Evolutionary conservation across 1,140 invertebrate genomes (phyloP), one percentile per base, ranked within the genome.

Genomic region (Drosophila setifemur): DNA sequence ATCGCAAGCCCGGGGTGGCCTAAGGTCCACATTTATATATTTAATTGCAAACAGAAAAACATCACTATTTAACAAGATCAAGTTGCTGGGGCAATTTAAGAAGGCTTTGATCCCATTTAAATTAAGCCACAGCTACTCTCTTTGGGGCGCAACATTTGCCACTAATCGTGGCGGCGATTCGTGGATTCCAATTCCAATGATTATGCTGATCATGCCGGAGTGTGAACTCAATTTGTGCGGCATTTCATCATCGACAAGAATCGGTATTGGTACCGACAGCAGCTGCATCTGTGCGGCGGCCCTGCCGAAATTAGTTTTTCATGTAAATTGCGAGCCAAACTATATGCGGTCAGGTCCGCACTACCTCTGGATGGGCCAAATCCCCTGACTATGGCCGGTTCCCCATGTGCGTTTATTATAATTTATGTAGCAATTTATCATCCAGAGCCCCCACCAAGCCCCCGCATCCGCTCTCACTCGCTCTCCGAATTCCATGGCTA

Each of bases 371-470:
- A 23, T n/a, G 11, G 21, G 31, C 40, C 21, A 53, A 31, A 31
- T 67, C 63, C 64, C 54, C 29, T 28, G 60, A 42, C 67, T 50
- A 26, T 39, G 42, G 29, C 23, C 61, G 16, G 35, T 55, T 69
- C 23, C 37, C 45, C 68, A 63, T 82, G 58, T 61, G 74, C 64
- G 74, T 83, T 74, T 79, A 79, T 85, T 79, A 83, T 85, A 83
- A 83, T 83, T 83, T 85, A 83, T 83, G 74, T 83, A 85, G 76
- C 74, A 85, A 83, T 83, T 85, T 79, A 85, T 83, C 79, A 83
- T 85, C 64, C 19, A 57, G 47, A 31, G n/a, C 29, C 54, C 31
- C 26, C 4, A 8, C 18, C 25, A 14, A 18, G 1, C 16, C 53
- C 45, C 21, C 26, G 5, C 9, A 19, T 25, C 9, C n/a, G 0